A percentile compares a stretch with the other conserved stretches of the same genome.
phyloP scores from a whole-genome alignment of 2,797 vertebrate genomes.

The Acipenser oxyrinchus region DNA sequence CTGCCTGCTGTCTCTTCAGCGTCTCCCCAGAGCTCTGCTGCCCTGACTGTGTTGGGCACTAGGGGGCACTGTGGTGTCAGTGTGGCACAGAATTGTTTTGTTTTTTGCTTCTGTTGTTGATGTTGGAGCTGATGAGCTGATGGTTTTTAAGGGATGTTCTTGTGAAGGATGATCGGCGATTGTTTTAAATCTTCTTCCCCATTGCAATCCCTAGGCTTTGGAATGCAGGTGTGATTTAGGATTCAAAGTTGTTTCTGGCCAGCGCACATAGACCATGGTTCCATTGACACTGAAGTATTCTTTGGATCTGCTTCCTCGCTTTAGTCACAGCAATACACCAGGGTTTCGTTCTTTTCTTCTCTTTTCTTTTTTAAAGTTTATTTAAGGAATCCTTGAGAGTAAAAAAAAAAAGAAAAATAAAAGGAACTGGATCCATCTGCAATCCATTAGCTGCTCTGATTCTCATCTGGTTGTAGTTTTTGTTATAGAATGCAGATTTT shows the following conservation, averaged over 20 bases:
- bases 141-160: background rate
- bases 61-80: no score
- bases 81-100: background rate
- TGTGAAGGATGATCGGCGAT: background rate
- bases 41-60: no score
- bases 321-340: background rate
- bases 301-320: background rate
- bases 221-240: background rate
- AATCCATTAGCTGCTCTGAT: conserved; percentile 28
- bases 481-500: conserved; percentile 38
- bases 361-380: conserved; percentile 20
- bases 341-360: background rate
- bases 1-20: no score
- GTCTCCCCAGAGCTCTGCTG: no score
- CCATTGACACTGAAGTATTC: background rate
- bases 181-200: background rate
- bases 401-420: conserved; percentile 6
- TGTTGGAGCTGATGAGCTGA: background rate
- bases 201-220: background rate
- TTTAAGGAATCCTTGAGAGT: conserved; percentile 35
- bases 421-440: conserved; percentile 31
- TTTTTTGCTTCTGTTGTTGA: background rate
- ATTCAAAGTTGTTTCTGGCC: background rate
- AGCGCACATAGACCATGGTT: background rate
- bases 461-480: conserved; percentile 45